Evolutionary conservation across 2,113 vertebrate genomes (phyloP), one percentile per base, ranked within the genome.

Genomic region (Seriola aureovittata): DNA sequence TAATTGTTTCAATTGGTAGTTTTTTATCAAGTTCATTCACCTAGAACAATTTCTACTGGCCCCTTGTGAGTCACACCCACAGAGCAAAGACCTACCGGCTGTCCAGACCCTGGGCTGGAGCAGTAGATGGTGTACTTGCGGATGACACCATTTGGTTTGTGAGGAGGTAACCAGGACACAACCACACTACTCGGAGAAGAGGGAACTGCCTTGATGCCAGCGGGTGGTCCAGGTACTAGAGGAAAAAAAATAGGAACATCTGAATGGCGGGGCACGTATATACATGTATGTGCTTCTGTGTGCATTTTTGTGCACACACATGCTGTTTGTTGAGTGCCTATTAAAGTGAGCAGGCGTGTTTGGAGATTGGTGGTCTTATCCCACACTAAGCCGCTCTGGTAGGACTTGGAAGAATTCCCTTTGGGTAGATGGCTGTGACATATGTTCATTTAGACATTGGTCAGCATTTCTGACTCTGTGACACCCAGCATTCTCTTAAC

Each of bases 121-220:
- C 98, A 99, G 96, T 99, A 99, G 94, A 99, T 99, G 94, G 97
- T 99, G 95, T 99, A 99, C 81, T 99, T 99, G 79, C 97, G 96
- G 90, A 99, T 99, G 85, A 99, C 97, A 70, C 98, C 98, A 0
- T 99, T 99, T 79, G 98, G 98, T 81, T 99, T 99, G 78, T 96
- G 92, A 0, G 98, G 98, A 0, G 98, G 97, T n/a, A 99, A 94
- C 98, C 98, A 99, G 75, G 98, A 99, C 71, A 99, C 98, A 0
- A 99, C 98, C 89, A 99, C 98, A 7, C 98, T 99, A 89, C 93
- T 97, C 50, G 97, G 94, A 1, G 98, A 99, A 0, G 98, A 98
- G 0, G 98, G 97, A 23, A 99, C 97, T 0, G 98, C 98, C 93
- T 99, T 99, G 94, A 99, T 99, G 75, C 98, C 97, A 0, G 98